Conservation (phyloP, 1,140 invertebrate genomes). For the Melanaphis sacchari region DNA sequence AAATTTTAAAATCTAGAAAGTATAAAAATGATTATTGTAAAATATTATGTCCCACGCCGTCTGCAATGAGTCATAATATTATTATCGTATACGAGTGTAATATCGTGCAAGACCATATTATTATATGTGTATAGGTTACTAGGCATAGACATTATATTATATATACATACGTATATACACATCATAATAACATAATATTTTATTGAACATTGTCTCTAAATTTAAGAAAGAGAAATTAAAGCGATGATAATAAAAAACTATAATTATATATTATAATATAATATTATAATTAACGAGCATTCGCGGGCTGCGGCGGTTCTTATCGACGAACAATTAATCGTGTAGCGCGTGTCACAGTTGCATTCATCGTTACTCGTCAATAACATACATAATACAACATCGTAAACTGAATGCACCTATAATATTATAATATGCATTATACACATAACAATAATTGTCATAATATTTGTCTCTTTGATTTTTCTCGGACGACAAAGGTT, state of each 20-base stretch:
- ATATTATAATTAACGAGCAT: constrained; percentile 1
- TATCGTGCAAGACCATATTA: background rate
- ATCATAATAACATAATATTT: background rate
- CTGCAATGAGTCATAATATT: background rate
- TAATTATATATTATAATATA: background rate
- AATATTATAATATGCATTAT: background rate
- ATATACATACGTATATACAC: no score
- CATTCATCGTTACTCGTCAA: background rate
- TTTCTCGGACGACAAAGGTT: background rate
- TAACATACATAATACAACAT: background rate
- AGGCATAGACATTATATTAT: no score
- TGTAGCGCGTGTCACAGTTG: background rate
- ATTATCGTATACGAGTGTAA: background rate
- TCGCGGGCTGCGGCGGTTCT: background rate
- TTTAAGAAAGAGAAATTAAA: background rate
- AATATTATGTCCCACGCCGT: background rate
- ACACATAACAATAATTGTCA: background rate
- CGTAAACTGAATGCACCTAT: background rate
- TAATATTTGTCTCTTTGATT: background rate
- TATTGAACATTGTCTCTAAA: constrained; percentile 1
- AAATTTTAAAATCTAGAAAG: background rate
- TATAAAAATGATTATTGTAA: constrained; percentile 13
- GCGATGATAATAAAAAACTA: background rate
- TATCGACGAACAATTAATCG: background rate
- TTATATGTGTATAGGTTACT: no score